Base-by-base conservation (phyloP, 2,888 invertebrate genomes). In the Rhabditophanes sp. region DNA sequence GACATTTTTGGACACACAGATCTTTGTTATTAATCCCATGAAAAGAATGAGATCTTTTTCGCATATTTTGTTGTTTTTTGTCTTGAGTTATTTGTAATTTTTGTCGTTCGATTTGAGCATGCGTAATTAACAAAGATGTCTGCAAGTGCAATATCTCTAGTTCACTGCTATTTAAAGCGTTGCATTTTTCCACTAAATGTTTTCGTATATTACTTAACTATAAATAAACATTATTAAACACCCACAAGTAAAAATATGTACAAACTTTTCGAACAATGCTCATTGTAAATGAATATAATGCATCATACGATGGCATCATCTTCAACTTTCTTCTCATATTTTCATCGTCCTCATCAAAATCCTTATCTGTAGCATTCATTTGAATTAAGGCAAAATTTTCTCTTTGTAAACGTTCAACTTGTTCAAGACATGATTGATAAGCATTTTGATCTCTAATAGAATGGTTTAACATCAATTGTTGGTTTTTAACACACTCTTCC, bases 221-320 rank as follows among this genome's bases (percentile, higher is more conserved):
- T 39, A 53, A 35, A 20, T 23, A n/a, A 24, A 37, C 28, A 4
- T 41, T 41, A 6, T 5, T 7, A 16, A 6, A 29, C 17, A 14
- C 12, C 5, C 12, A 16, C 12, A 29, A 6, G 27, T 18, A 23
- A 17, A 18, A 29, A 29, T n/a, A n/a, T n/a, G n/a, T 26, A 8
- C 35, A 28, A 27, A 50, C 38, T 37, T 52, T 53, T 27, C 51
- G 33, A 1, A 63, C 54, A 7, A 63, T 43, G 11, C 56, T 42
- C 44, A 53, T 50, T 4, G 62, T 46, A 32, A 63, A 63, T 4
- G 59, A 42, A 35, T 61, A 64, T 14, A 63, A 44, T 1, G 56
- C 54, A 29, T 63, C 63, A 37, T 60, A 63, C 4, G 54, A 46
- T 5, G 58, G 59, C 33, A 63, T 28, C 30, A 49, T 33, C 17